Evolutionary conservation across 2,797 vertebrate species (phyloP), one percentile per base, ranked within the genome.

Genomic region (Acanthurus leucopareius): DNA sequence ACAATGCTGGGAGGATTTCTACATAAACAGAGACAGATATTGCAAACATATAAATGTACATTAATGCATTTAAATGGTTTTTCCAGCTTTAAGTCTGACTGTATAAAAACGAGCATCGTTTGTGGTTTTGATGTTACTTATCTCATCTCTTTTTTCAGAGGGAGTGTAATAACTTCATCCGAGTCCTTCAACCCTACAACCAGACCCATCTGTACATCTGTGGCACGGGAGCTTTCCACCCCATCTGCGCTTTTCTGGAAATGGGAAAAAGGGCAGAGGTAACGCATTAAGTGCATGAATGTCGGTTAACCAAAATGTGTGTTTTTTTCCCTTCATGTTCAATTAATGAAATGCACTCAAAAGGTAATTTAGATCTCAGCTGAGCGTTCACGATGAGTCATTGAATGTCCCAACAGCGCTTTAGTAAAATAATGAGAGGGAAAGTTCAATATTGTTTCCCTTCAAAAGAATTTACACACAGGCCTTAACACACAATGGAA

Each of bases 81-180:
- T 71, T 4, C 64, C 77, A 87, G 77, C 56, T 82, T 62, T 38
- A 17, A 35, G 17, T 79, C 22, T 69, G n/a, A 22, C 14, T 35
- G 38, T 51, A 28, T 82, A 35, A 69, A 57, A 42, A 61, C 10
- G 13, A 4, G n/a, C 56, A 16, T 5, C 25, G 15, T 13, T 20
- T 4, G 0, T 0, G 7, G 28, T 74, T 62, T 68, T 80, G 9
- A 83, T 68, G 51, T 51, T 20, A 25, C 3, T 59, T 75, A 3
- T 82, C 14, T 74, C 32, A 0, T 76, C 81, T 87, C 84, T 40
- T 81, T 81, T 92, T 92, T 82, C 91, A 99, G 98, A 98, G 95
- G 93, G 98, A 99, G 94, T 99, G 98, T 92, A 97, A 97, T 53
- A 99, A 99, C 95, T 99, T 97, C 93, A 97, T 99, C 90, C 96